These are phyloP conservation scores for Palythoa caribaeorum DNA, from an alignment of 92 coral and sea anemone genomes.

Conservation along the genomic window DNA sequence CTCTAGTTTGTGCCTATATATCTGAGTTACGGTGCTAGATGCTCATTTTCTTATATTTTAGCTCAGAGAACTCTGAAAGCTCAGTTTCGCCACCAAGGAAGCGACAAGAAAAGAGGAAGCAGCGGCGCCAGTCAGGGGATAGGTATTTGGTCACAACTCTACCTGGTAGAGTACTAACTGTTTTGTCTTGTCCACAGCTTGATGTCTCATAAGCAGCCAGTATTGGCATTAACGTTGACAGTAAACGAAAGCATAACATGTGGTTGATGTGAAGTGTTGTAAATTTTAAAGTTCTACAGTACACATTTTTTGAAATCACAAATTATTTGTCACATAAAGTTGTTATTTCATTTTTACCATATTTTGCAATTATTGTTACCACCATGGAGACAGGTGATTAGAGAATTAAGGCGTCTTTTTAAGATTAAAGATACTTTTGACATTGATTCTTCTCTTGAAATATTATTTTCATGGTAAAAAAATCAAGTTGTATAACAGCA, in stretches of 20 bases:
- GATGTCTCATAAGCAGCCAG: not conserved
- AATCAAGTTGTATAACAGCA: not conserved
- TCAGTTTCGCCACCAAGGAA: constrained; percentile 38
- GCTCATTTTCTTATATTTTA: not conserved
- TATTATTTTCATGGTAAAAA: not conserved
- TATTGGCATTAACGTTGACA: not conserved
- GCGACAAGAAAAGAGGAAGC: constrained; percentile 29
- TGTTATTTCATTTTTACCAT: too few relatives aligned
- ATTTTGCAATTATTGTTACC: too few relatives aligned
- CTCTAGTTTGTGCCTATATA: not conserved
- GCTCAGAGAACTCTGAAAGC: constrained; percentile 37
- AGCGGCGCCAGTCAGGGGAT: constrained; percentile 9
- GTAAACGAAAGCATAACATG: not conserved
- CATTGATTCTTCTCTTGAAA: not conserved
- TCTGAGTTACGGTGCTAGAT: not conserved
- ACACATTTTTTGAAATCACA: too few relatives aligned
- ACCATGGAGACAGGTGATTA: too few relatives aligned
- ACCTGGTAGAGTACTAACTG: constrained; percentile 4
- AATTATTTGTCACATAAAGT: too few relatives aligned
- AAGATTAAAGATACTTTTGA: not conserved
- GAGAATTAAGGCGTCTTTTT: not conserved
- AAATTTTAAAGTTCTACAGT: too few relatives aligned
- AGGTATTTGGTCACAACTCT: constrained; percentile 35
- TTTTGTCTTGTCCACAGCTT: constrained; percentile 10
- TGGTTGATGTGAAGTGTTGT: not conserved